phyloP scores from a whole-genome alignment of 2,888 invertebrate species.

The Trissolcus japonicus region DNA sequence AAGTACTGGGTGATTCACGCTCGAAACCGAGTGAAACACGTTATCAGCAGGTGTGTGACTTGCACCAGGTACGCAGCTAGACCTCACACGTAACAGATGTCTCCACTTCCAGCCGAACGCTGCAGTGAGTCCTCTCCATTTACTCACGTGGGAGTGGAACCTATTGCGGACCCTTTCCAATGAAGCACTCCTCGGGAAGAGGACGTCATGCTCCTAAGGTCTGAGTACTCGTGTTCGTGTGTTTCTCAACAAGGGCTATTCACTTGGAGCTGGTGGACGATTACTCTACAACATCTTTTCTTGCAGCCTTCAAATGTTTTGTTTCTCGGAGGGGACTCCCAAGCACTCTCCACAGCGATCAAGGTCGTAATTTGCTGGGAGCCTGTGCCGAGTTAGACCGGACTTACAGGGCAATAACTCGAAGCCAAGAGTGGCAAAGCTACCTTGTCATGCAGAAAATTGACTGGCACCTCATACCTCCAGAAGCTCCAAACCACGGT shows the following conservation, averaged over 20 bases:
- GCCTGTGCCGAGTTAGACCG: neutral
- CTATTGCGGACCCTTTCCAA: neutral
- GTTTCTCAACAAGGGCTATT: slow-evolving; percentile 1
- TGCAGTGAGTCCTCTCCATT: neutral
- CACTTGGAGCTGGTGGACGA: neutral
- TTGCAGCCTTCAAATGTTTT: slow-evolving; percentile 3
- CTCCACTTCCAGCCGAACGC: neutral
- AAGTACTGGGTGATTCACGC: slow-evolving; percentile 5
- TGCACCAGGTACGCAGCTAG: neutral
- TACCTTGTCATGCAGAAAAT: no score
- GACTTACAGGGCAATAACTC: no score
- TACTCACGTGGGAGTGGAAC: neutral
- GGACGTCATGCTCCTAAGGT: neutral
- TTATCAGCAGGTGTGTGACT: neutral
- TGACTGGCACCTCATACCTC: no score
- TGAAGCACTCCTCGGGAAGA: neutral
- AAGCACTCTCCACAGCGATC: neutral
- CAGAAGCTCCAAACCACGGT: no score
- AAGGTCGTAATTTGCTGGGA: neutral
- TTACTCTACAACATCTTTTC: neutral
- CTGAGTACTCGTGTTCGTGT: neutral
- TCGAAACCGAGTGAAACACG: neutral
- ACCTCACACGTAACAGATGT: neutral
- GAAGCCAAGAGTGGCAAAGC: no score
- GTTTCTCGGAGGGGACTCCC: neutral